A percentile compares a stretch with the other conserved stretches of the same genome.
Evolutionary conservation across 1,140 invertebrate species (phyloP).

Genomic region (Marisa cornuarietis): DNA sequence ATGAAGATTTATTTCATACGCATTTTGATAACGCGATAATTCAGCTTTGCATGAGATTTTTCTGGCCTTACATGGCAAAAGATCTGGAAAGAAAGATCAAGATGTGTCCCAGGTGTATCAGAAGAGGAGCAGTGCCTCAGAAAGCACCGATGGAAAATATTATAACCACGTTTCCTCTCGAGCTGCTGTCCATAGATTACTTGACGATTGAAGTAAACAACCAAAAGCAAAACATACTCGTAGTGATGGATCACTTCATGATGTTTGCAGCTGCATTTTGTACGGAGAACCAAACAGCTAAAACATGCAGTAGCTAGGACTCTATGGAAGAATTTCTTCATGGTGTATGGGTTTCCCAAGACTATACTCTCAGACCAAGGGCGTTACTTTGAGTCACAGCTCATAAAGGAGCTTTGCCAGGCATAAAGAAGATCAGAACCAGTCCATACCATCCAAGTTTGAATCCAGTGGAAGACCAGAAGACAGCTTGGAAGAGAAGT

Average conservation of each 20-base stretch:
- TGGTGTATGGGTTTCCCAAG: constrained; percentile 27
- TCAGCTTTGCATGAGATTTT: background rate
- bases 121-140: background rate
- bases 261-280: background rate
- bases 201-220: constrained; percentile 6
- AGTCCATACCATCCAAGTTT: constrained; percentile 28
- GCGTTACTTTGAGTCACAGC: constrained; percentile 22
- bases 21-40: constrained; percentile 2
- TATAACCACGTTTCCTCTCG: background rate
- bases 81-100: constrained; percentile 4
- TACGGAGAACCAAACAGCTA: background rate
- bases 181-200: constrained; percentile 19
- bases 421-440: no score
- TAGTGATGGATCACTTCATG: constrained; percentile 4
- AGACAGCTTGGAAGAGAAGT: constrained; percentile 32
- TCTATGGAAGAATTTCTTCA: background rate
- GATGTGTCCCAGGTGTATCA: background rate
- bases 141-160: constrained; percentile 14
- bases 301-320: constrained; percentile 4
- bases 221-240: constrained; percentile 8
- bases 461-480: constrained; percentile 28
- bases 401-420: constrained; percentile 35
- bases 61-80: constrained; percentile 16
- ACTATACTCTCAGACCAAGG: constrained; percentile 28
- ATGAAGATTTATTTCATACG: constrained; percentile 14